Evolutionary conservation across 2,888 invertebrate genomes (phyloP), one percentile per base, ranked within the genome.

Genomic region (Sinopyrophorus schimmeli): DNA sequence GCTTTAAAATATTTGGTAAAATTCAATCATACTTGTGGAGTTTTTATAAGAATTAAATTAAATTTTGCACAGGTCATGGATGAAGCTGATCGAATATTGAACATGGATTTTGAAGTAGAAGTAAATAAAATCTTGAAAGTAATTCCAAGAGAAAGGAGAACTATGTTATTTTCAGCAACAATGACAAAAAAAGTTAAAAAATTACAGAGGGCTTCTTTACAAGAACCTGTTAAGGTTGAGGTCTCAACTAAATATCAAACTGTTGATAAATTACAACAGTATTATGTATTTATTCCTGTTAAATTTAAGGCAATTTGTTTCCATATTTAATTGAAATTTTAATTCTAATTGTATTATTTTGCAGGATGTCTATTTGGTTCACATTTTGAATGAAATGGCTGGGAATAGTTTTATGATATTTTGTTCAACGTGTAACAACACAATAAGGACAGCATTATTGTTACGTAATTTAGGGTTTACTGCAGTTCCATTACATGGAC

Each of bases 101-200:
- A 98, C 71, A 94, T 97, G 95, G 99, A 99, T 70, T 99, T 99
- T 69, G 98, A 98, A 76, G 87, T 89, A 6, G 99, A 99, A 76
- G 87, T 97, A 0, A 94, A 97, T 72, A 97, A 97, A 76, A 97
- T 99, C 44, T 74, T 99, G 1, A 87, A 87, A 66, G 89, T 86
- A 0, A 87, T 99, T 42, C 98, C 99, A 0, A 81, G 89, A 16
- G 95, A 98, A 63, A 80, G 99, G 2, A 79, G 84, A 51, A 99
- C 99, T 0, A 92, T 88, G 65, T 77, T 99, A 7, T 99, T 97
- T 76, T 99, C 98, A 0, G 99, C 99, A 0, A 99, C 99, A 1
- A 99, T 99, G 99, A 99, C 99, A 0, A 95, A 92, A 69, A 94
- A 94, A 73, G 89, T 98, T 0, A 90, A 92, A 62, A 99, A 99